Base-by-base conservation (phyloP, 2,797 vertebrate species). In the Myripristis murdjan region DNA sequence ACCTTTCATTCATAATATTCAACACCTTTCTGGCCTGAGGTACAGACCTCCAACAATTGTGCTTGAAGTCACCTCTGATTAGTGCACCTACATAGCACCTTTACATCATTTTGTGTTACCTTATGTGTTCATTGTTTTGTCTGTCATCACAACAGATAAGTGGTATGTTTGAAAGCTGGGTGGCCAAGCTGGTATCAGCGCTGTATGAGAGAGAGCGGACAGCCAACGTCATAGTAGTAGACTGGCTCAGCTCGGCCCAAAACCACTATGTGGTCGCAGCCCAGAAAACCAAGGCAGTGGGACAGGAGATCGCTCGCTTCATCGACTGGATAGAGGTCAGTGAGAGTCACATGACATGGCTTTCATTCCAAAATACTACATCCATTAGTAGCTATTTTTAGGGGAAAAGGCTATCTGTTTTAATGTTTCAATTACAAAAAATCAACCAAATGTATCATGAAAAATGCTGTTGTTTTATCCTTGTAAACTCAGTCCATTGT, bases 241-340 rank as follows among this genome's bases (percentile, higher is more conserved):
- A 95, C 80, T 96, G 95, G 95, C 93, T 95, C 49, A 71, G 31
- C 74, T 87, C 55, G 0, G 95, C 95, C 2, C 95, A 96, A 85
- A 93, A 95, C 73, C 94, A 95, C 82, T 96, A 95, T 46, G 73
- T 88, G 41, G 83, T 95, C 1, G 95, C 94, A 0, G 95, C 94
- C 35, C 90, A 94, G 77, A 95, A 93, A 49, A 95, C 95, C 28
- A 85, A 90, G 84, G 82, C 77, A 10, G 95, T 95, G 78, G 95
- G 95, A 37, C 88, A 81, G 59, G 93, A 93, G 77, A 85, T 95
- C 0, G 94, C 93, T 1, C 82, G 49, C 74, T 95, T 95, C 85
- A 93, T 96, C 5, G 92, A 95, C 82, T 96, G 95, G 95, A 81
- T 96, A 0, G 87, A 96, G 94, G 95, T 95, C 67, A 85, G 93